These are phyloP conservation scores for Phallusia fumigata DNA, from an alignment of 23 tunicate species.

Conservation along the genomic window DNA sequence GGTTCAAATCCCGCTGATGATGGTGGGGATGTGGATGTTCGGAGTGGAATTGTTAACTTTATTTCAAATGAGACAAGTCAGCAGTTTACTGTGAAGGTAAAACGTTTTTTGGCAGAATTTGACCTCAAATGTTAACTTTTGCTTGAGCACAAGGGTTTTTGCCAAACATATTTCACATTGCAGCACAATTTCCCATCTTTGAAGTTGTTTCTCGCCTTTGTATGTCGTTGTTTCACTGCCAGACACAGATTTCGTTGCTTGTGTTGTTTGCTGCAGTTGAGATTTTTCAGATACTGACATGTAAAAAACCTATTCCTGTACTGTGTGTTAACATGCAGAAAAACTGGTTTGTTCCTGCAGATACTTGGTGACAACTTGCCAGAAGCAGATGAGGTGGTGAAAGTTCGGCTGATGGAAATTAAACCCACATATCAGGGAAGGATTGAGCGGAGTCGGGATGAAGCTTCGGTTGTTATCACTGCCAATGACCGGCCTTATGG, in stretches of 20 bases:
- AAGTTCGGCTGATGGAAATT: slow-evolving; percentile 35
- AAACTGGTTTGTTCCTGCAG: background rate
- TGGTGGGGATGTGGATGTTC: slow-evolving; percentile 52
- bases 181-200: too few species aligned
- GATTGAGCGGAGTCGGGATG: slow-evolving; percentile 32
- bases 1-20: slow-evolving; percentile 1
- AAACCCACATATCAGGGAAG: slow-evolving; percentile 41
- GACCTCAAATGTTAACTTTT: too few species aligned
- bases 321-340: too few species aligned
- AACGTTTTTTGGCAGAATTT: too few species aligned
- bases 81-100: slow-evolving; percentile 57
- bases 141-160: too few species aligned
- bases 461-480: slow-evolving; percentile 39
- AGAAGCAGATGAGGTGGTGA: slow-evolving; percentile 68
- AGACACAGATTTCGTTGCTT: too few species aligned
- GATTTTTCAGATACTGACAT: too few species aligned
- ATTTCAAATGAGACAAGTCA: slow-evolving; percentile 35
- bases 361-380: slow-evolving; percentile 62
- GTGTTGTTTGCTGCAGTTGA: too few species aligned
- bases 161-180: too few species aligned
- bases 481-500: slow-evolving; percentile 91
- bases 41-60: slow-evolving; percentile 47
- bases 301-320: too few species aligned
- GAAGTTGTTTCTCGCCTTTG: too few species aligned
- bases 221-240: too few species aligned